Percentiles rank a stretch among this genome's conserved stretches.
Conservation (phyloP, 2,113 vertebrate species). For the Siniperca chuatsi region DNA sequence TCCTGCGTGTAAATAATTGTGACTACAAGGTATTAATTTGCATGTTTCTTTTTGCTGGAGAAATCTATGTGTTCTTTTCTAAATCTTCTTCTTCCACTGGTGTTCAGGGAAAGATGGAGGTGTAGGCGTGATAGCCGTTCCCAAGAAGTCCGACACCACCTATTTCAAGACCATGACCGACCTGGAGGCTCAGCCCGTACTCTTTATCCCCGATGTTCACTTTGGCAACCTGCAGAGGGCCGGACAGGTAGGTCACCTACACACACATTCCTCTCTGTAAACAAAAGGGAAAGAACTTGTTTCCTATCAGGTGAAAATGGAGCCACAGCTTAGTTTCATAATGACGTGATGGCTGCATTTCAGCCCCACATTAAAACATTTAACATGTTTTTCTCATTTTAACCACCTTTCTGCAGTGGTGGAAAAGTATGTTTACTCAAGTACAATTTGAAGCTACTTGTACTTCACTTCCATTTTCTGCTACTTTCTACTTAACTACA, state of each 20-base stretch:
- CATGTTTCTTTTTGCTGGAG: background rate
- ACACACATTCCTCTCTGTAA: constrained; percentile 2
- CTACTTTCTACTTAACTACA: background rate
- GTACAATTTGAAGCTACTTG: background rate
- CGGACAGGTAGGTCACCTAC: constrained; percentile 87
- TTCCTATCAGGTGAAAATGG: background rate
- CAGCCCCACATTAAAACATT: background rate
- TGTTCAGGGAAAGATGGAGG: constrained; percentile 88
- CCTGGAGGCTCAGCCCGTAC: constrained; percentile 95
- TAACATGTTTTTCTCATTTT: background rate
- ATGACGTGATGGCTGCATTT: background rate
- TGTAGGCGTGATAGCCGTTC: constrained; percentile 80
- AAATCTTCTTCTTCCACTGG: background rate
- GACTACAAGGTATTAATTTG: background rate
- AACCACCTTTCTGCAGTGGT: background rate
- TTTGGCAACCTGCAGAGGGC: constrained; percentile 96
- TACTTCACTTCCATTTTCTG: background rate
- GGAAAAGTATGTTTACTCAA: background rate
- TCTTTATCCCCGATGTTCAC: constrained; percentile 98
- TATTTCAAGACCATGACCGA: constrained; percentile 95
- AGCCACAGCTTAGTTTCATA: background rate
- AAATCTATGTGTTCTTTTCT: background rate
- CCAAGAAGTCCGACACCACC: constrained; percentile 93
- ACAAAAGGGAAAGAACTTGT: constrained; percentile 9
- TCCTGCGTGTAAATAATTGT: background rate